These are phyloP conservation scores for Micoletzkya japonica DNA, from an alignment of 2,888 invertebrate species.

Conservation along the genomic window DNA sequence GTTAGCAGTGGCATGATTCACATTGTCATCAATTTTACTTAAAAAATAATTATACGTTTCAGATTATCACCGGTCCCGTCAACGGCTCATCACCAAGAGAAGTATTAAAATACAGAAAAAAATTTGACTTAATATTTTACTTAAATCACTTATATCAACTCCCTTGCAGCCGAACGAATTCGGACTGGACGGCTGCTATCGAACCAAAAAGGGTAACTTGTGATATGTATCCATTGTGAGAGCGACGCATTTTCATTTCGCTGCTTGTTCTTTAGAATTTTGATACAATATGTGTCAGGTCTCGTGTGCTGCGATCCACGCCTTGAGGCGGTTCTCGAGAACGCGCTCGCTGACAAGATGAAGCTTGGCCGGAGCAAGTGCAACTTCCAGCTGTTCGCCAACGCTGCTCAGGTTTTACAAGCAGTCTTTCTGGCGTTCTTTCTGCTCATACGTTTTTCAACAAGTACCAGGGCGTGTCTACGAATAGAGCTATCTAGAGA, in stretches of 20 bases:
- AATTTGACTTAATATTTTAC: neutral
- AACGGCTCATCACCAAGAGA: slow-evolving; percentile 18
- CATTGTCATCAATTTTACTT: neutral
- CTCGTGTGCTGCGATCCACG: slow-evolving; percentile 22
- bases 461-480: too few species aligned
- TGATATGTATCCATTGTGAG: neutral
- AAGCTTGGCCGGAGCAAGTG: slow-evolving; percentile 15
- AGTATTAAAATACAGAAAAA: neutral
- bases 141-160: neutral
- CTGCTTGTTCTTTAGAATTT: neutral
- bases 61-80: slow-evolving; percentile 23
- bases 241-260: neutral
- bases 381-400: slow-evolving; percentile 26
- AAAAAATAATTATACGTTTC: neutral
- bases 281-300: neutral
- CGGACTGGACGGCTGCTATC: slow-evolving; percentile 23
- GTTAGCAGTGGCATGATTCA: too few species aligned
- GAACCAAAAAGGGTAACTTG: slow-evolving; percentile 24
- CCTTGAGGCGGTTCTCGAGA: slow-evolving; percentile 13
- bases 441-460: neutral
- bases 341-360: slow-evolving; percentile 9
- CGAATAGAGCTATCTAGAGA: too few species aligned
- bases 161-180: slow-evolving; percentile 11
- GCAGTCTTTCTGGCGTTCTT: neutral
- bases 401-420: slow-evolving; percentile 16